Evolutionary conservation across 1,140 invertebrate species (phyloP).

Genomic region (Drosophila neocordata): DNA sequence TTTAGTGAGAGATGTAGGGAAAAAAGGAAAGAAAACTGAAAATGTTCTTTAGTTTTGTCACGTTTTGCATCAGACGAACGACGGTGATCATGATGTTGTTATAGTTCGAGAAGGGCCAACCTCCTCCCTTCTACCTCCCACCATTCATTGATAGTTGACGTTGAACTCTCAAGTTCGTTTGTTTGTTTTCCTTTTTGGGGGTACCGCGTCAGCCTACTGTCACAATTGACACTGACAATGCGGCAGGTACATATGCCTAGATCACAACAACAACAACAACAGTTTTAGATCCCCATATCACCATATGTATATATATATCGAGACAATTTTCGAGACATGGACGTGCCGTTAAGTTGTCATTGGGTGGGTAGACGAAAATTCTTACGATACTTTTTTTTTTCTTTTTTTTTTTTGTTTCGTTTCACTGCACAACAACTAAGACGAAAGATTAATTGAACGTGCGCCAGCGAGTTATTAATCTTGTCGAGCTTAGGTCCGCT

Average conservation of each 20-base stretch:
- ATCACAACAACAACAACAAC: too few species aligned
- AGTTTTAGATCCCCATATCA: constrained; percentile 29
- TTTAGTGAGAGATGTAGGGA: constrained; percentile 56
- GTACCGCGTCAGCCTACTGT: constrained; percentile 45
- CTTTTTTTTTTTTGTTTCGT: too few species aligned
- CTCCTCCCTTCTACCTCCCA: too few species aligned
- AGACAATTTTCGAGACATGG: constrained; percentile 22
- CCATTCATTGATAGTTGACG: neutral
- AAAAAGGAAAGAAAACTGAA: constrained; percentile 21
- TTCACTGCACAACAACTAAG: constrained; percentile 18
- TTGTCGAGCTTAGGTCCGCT: constrained; percentile 63
- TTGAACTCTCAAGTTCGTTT: constrained; percentile 50
- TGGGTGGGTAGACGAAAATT: constrained; percentile 17
- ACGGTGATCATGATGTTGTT: constrained; percentile 12
- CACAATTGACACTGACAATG: constrained; percentile 79
- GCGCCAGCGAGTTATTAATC: constrained; percentile 78
- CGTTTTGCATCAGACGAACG: constrained; percentile 38
- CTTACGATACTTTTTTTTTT: constrained; percentile 5
- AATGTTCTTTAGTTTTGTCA: constrained; percentile 77
- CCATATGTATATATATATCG: too few species aligned
- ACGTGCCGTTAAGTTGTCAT: constrained; percentile 77
- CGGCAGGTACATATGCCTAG: constrained; percentile 64
- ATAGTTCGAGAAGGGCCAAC: constrained; percentile 1
- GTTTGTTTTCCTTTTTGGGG: constrained; percentile 60
- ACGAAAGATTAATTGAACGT: constrained; percentile 80